These are phyloP conservation scores for Sylvia borin DNA, from an alignment of 2,797 vertebrate species.

Conservation along the genomic window DNA sequence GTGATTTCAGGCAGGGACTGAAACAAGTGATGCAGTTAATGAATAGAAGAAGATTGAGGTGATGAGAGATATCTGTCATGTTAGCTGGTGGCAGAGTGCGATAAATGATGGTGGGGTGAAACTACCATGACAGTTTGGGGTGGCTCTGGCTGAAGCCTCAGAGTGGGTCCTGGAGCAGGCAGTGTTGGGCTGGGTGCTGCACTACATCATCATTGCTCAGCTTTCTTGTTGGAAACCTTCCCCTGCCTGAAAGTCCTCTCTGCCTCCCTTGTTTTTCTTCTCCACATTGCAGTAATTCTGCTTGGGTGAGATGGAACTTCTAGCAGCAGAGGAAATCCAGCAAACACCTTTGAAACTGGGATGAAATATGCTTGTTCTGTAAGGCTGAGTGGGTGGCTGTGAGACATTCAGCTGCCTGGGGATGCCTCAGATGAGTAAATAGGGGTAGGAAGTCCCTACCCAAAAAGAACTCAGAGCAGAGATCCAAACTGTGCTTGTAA, in stretches of 20 bases:
- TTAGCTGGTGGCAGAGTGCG: not conserved
- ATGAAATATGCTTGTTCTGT: not conserved
- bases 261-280: not conserved
- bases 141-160: not conserved
- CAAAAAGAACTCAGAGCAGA: not conserved
- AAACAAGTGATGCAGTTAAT: not conserved
- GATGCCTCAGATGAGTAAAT: not conserved
- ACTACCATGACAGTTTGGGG: not conserved
- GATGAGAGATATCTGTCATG: not conserved
- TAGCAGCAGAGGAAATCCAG: not conserved
- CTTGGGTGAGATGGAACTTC: not conserved
- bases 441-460: not conserved
- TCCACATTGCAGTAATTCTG: not conserved
- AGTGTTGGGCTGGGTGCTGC: not conserved
- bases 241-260: not conserved
- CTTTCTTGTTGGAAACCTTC: not conserved
- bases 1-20: not conserved
- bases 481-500: not conserved
- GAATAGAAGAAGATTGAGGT: not conserved
- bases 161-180: not conserved
- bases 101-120: not conserved
- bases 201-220: not conserved
- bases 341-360: not conserved
- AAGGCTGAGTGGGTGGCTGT: not conserved
- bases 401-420: not conserved